Base-by-base conservation (phyloP, 1,140 invertebrate species). In the Berghia stephanieae region DNA sequence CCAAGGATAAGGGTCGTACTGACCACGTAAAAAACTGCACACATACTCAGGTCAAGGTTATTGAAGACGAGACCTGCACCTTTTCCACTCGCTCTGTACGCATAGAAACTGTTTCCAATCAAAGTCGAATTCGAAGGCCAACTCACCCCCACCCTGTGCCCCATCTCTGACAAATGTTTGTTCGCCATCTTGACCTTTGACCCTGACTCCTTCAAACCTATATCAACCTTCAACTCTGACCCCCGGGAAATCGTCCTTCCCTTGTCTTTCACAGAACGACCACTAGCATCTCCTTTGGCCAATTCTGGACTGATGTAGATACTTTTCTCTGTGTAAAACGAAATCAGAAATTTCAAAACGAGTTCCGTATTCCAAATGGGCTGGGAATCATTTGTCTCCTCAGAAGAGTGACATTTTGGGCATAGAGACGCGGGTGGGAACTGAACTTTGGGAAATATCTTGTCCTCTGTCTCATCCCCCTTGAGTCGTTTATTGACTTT, bases 391-490 rank as follows among this genome's bases (percentile, higher is more conserved):
- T n/a, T n/a, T n/a, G n/a, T n/a, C 0, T 46, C 8, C 8, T 49
- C 63, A 31, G 38, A 13, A n/a, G 42, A 31, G 74, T 91, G 91
- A 87, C 97, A 98, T 18, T 90, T 83, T 0, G 92, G 90, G 89
- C 97, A 98, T 72, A 92, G 89, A 1, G 89, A 82, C 13, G 85
- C 80, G 16, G 92, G 90, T 0, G 98, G 98, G 89, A 98, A 99
- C 85, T 96, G 94, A 46, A 94, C 91, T 90, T 99, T 99, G 0
- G 94, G 96, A 89, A 94, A 93, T 72, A 91, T 83, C 0, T 97
- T 96, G 91, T 99, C 98, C 89, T 99, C 97, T 16, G 95, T 96
- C 5, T 90, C 66, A 88, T 98, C 95, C 0, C 95, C 94, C 42
- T 94, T 91, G 21, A 99, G 88, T 80, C 97, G 92, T 79, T 93